Percentiles rank a stretch among this genome's conserved stretches.
Evolutionary conservation across 2,888 invertebrate genomes (phyloP).

Genomic region (Oxytorus armatus): DNA sequence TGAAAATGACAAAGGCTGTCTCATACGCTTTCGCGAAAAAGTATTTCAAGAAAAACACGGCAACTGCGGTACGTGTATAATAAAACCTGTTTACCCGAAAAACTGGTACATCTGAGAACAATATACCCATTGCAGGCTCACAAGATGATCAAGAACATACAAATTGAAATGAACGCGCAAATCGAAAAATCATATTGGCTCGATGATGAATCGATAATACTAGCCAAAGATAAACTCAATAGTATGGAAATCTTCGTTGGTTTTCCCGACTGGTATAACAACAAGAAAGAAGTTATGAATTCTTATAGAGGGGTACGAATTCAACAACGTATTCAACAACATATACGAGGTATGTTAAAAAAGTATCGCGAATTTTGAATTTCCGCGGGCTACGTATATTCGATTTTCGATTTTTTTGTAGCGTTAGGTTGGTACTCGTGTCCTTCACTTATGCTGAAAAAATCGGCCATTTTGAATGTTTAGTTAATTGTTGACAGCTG

Average conservation of each 20-base stretch:
- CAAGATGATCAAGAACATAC: slow-evolving; percentile 84
- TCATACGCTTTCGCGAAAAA: slow-evolving; percentile 59
- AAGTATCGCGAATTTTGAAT: too few relatives aligned
- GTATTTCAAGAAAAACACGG: slow-evolving; percentile 54
- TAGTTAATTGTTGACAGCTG: too few relatives aligned
- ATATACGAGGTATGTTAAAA: too few relatives aligned
- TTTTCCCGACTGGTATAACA: slow-evolving; percentile 86
- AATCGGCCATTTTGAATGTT: too few relatives aligned
- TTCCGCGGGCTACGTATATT: too few relatives aligned
- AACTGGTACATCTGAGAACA: not conserved
- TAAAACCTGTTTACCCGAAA: not conserved
- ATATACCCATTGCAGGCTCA: not conserved
- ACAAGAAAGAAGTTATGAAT: slow-evolving; percentile 84
- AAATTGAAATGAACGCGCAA: slow-evolving; percentile 85
- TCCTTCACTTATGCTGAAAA: too few relatives aligned
- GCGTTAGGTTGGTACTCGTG: too few relatives aligned
- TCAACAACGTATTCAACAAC: too few relatives aligned
- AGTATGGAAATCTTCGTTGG: slow-evolving; percentile 86
- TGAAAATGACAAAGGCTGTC: slow-evolving; percentile 61
- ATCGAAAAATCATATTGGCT: slow-evolving; percentile 86
- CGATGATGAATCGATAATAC: slow-evolving; percentile 85
- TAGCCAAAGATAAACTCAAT: slow-evolving; percentile 85
- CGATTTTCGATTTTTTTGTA: too few relatives aligned
- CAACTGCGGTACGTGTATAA: slow-evolving; percentile 43
- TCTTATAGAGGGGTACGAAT: slow-evolving; percentile 85